Percentiles rank a stretch among this genome's conserved stretches.
These are phyloP conservation scores for Ganaspis brasiliensis DNA, from an alignment of 2,888 invertebrate genomes.

Conservation along the genomic window DNA sequence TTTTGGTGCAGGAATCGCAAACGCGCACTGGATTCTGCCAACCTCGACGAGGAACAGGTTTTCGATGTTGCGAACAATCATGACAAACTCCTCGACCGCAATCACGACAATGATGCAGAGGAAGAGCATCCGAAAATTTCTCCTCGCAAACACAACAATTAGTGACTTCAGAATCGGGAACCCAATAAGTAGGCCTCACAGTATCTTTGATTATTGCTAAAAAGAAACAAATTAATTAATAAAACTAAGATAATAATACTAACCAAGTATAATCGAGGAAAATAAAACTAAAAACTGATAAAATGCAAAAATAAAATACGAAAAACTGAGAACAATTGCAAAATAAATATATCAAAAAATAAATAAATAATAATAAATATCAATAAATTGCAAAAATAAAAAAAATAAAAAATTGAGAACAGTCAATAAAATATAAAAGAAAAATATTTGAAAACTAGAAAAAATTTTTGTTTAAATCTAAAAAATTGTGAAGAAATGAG, in stretches of 20 bases:
- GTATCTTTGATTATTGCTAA: conserved; percentile 87
- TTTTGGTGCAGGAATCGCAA: conserved; percentile 85
- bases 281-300: background rate
- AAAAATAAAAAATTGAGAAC: too few species aligned
- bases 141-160: conserved; percentile 85
- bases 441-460: too few species aligned
- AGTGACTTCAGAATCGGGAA: conserved; percentile 87
- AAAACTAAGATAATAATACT: conserved; percentile 39
- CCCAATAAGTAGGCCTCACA: conserved; percentile 90
- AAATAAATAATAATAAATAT: too few species aligned
- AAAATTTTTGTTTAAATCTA: too few species aligned
- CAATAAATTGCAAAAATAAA: too few species aligned
- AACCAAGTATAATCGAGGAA: background rate
- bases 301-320: too few species aligned
- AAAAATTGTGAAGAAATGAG: too few species aligned
- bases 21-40: conserved; percentile 88
- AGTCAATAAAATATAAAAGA: too few species aligned
- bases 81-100: conserved; percentile 92
- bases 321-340: too few species aligned
- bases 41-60: conserved; percentile 88
- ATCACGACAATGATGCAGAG: conserved; percentile 82
- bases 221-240: conserved; percentile 52
- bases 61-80: conserved; percentile 85
- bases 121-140: conserved; percentile 80
- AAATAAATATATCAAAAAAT: too few species aligned